Base-by-base conservation (phyloP, 2,888 invertebrate species). In the Phaonia tiefii region DNA sequence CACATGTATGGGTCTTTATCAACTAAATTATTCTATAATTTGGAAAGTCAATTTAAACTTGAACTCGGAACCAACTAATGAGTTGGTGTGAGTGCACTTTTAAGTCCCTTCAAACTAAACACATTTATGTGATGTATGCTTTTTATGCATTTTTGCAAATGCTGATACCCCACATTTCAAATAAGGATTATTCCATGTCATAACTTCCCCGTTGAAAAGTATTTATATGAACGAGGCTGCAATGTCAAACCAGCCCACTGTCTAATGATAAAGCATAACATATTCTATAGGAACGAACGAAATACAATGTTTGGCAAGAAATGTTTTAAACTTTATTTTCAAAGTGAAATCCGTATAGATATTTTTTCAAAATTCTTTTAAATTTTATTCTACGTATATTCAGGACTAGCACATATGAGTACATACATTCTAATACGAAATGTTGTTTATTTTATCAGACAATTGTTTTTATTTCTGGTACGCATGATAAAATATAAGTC, bases 311-410 rank as follows among this genome's bases (percentile, higher is more conserved):
- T 46, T 46, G 10, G 17, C 46, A n/a, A 46, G 17, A 17, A 46
- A 49, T 49, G 4, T 49, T 49, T 20, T 20, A n/a, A 49, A 49
- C 20, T 49, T 49, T 49, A 20, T n/a, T n/a, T n/a, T n/a, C n/a
- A n/a, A n/a, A n/a, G n/a, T n/a, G n/a, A n/a, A n/a, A n/a, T 46
- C 42, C 13, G 17, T 5, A 46, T 4, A 8, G 17, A 46, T 46
- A 46, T 46, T 46, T 49, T 49, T 49, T 1, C 49, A 5, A 46
- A 15, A 46, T 46, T 46, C 46, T 15, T 13, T 46, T 2, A 46
- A 46, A 46, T 46, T 10, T 11, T 20, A 49, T 44, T 13, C 44
- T 44, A 44, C 11, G 44, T 44, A 44, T 44, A 11, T n/a, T 8
- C 11, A 10, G 2, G n/a, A 10, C 2, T 44, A 8, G 46, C 46